phyloP scores from a whole-genome alignment of 2,113 vertebrate genomes.

The Syrrhaptes paradoxus region DNA sequence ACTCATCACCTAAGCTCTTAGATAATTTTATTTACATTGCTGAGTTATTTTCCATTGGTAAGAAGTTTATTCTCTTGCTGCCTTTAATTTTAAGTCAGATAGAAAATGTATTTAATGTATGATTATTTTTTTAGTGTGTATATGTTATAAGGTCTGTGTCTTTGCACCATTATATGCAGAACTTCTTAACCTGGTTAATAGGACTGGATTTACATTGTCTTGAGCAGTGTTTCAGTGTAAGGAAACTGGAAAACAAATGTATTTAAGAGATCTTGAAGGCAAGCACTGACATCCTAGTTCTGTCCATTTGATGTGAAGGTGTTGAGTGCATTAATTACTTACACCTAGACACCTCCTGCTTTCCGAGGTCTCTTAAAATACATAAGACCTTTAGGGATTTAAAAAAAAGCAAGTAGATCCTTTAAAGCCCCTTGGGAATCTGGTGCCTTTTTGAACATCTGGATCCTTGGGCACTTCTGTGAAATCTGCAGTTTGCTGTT shows the following conservation, averaged over 20 bases:
- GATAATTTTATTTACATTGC: background rate
- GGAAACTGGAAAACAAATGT: background rate
- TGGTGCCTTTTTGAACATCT: background rate
- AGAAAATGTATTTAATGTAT: background rate
- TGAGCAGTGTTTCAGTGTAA: background rate
- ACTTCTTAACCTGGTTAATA: background rate
- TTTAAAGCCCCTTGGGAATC: background rate
- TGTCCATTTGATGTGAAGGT: background rate
- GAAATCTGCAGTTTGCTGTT: background rate
- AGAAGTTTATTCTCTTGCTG: background rate
- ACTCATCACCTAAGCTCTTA: background rate
- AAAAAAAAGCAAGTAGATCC: background rate
- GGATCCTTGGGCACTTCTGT: background rate
- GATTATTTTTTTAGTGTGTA: background rate
- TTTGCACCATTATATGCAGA: background rate
- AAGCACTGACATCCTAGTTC: background rate
- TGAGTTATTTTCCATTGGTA: background rate
- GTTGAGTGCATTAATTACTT: background rate
- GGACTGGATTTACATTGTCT: background rate
- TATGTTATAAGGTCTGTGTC: background rate
- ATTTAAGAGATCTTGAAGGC: background rate
- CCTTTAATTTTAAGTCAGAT: background rate
- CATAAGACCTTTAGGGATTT: background rate
- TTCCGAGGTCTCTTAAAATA: background rate
- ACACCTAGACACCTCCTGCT: background rate